A percentile compares a stretch with the other conserved stretches of the same genome.
phyloP scores from a whole-genome alignment of 1,140 invertebrate genomes.

The Campodea augens region DNA sequence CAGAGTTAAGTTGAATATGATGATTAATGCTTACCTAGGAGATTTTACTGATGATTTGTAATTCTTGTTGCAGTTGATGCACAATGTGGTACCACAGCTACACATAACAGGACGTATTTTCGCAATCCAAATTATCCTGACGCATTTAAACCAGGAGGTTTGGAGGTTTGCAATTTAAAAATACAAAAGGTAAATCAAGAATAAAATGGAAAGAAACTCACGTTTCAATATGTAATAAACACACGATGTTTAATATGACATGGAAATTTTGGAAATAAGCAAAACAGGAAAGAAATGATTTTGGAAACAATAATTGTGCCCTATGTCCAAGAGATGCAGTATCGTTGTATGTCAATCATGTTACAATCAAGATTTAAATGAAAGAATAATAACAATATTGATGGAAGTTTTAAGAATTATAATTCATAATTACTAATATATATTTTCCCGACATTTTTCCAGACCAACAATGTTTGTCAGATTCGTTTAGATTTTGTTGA shows the following conservation, averaged over 20 bases:
- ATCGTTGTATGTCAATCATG: too few species aligned
- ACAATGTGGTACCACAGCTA: constrained; percentile 11
- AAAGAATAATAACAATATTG: too few species aligned
- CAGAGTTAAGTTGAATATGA: too few species aligned
- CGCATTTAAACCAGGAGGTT: constrained; percentile 7
- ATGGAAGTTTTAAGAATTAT: neutral
- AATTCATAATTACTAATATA: neutral
- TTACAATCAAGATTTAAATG: too few species aligned
- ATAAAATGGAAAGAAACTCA: too few species aligned
- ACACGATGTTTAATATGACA: too few species aligned
- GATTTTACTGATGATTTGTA: too few species aligned
- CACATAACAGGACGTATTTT: constrained; percentile 14
- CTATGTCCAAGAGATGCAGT: too few species aligned
- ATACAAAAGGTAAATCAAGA: constrained; percentile 12
- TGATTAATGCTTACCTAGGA: too few species aligned
- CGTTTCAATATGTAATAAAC: neutral
- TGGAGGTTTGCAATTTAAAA: constrained; percentile 13
- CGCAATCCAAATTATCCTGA: constrained; percentile 11
- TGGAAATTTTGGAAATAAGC: too few species aligned
- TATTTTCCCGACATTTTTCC: constrained; percentile 1
- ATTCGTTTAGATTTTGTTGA: constrained; percentile 11
- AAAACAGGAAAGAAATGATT: too few species aligned
- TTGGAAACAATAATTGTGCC: too few species aligned
- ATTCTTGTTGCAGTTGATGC: constrained; percentile 7
- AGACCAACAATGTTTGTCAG: constrained; percentile 13